Base-by-base conservation (phyloP, 2,888 invertebrate genomes). In the Limnephilus lunatus region DNA sequence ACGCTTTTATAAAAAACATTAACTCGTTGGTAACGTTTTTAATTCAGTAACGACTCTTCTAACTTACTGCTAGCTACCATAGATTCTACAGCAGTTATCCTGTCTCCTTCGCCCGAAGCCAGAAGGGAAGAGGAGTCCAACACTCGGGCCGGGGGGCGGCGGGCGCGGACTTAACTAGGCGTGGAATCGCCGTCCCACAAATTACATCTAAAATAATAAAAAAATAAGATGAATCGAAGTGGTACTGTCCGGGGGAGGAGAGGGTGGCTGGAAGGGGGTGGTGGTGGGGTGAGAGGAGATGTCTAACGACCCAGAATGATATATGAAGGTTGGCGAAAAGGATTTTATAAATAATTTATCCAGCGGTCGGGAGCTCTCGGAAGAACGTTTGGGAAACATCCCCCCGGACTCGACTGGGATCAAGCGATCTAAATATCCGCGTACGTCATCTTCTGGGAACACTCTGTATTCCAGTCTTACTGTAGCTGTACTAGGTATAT, bases 341-440 rank as follows among this genome's bases (percentile, higher is more conserved):
- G 90, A 90, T 90, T 90, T 90, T 90, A 90, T 90, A 90, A 90
- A 90, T 90, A 90, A 85, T 90, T 90, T 90, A 90, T 90, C 90
- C 85, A 35, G 90, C 85, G 90, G 90, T 90, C 85, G n/a, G 82
- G 32, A 68, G 32, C 81, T 48, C 83, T 90, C 90, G 90, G 83
- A 83, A 83, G 90, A 53, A 83, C 32, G 83, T 32, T 32, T 32
- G 32, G 35, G 83, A 32, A 35, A 35, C n/a, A 25, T 32, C 32
- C 35, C 35, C 35, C 83, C 4, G 32, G 35, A 83, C 83, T 83
- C 35, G 25, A n/a, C 68, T 25, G 68, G 68, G 68, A 68, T 68
- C 68, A 68, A 68, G 68, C 68, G 68, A 68, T 68, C 68, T 68
- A 68, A 68, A 68, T 68, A 68, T 68, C 68, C 68, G 68, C 68